A percentile compares a stretch with the other conserved stretches of the same genome.
Conservation (phyloP, 2,888 invertebrate species). For the Xanthorhoe designata region DNA sequence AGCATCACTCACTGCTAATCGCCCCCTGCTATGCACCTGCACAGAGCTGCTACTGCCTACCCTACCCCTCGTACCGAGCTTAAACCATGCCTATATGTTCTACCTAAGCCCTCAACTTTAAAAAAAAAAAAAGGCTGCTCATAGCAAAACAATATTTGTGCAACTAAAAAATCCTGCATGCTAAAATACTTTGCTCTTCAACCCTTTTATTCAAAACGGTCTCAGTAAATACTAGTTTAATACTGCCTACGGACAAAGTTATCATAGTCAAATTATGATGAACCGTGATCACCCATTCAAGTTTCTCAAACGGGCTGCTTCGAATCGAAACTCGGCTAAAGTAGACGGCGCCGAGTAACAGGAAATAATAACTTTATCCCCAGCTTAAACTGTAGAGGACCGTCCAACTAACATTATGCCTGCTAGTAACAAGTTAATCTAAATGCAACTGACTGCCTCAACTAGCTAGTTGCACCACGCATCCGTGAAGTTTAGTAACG, state of each 20-base stretch:
- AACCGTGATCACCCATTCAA: constrained; percentile 81
- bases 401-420: constrained; percentile 83
- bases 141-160: not conserved
- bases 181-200: constrained; percentile 13
- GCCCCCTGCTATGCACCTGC: constrained; percentile 69
- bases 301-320: constrained; percentile 77
- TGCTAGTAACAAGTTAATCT: constrained; percentile 85
- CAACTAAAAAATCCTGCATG: constrained; percentile 5
- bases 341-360: constrained; percentile 77
- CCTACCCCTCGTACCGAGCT: constrained; percentile 2
- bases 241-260: constrained; percentile 62
- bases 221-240: constrained; percentile 70
- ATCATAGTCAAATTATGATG: constrained; percentile 69
- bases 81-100: constrained; percentile 5
- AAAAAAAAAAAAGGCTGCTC: not conserved
- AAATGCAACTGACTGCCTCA: constrained; percentile 80
- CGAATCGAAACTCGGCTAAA: constrained; percentile 80
- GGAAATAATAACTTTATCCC: constrained; percentile 84
- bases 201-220: constrained; percentile 45
- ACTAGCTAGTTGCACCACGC: constrained; percentile 74
- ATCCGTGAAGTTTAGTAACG: constrained; percentile 79
- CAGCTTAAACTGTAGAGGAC: constrained; percentile 77
- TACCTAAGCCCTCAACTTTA: not conserved
- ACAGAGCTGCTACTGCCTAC: constrained; percentile 37
- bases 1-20: constrained; percentile 77